Conservation (phyloP, 2,113 vertebrate genomes). For the Prietella phreatophila region DNA sequence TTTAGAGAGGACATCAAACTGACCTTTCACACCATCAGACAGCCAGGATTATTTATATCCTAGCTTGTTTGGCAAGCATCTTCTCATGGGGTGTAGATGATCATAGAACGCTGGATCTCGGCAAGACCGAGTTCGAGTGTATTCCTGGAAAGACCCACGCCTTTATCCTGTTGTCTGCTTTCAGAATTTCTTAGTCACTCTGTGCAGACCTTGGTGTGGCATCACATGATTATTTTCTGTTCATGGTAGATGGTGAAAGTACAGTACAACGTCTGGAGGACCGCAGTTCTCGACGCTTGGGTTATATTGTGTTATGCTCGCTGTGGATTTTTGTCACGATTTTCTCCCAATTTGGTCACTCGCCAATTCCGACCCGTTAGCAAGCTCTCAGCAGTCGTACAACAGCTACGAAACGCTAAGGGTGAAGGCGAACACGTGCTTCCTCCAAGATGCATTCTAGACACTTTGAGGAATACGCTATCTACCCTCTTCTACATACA, state of each 20-base stretch:
- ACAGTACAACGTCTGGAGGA: too few species aligned
- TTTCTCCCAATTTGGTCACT: background rate
- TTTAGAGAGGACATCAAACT: background rate
- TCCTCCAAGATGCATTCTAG: background rate
- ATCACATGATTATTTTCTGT: background rate
- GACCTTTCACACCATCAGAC: constrained; percentile 2
- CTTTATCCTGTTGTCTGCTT: background rate
- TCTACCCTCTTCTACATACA: background rate
- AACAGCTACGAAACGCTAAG: background rate
- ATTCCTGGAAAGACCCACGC: constrained; percentile 6
- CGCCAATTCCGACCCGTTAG: background rate
- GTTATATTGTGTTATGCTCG: background rate
- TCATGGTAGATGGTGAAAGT: background rate
- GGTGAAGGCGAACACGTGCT: background rate
- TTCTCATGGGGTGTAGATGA: constrained; percentile 13
- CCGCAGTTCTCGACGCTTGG: background rate
- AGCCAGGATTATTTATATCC: constrained; percentile 23
- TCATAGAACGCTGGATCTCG: background rate
- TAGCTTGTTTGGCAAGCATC: background rate
- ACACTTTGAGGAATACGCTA: background rate
- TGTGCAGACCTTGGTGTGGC: background rate
- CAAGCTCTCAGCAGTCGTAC: background rate
- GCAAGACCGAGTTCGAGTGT: background rate
- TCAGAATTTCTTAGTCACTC: background rate
- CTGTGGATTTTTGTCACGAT: background rate